Evolutionary conservation across 2,113 vertebrate species (phyloP).

Genomic region (Megaceryle torquata): DNA sequence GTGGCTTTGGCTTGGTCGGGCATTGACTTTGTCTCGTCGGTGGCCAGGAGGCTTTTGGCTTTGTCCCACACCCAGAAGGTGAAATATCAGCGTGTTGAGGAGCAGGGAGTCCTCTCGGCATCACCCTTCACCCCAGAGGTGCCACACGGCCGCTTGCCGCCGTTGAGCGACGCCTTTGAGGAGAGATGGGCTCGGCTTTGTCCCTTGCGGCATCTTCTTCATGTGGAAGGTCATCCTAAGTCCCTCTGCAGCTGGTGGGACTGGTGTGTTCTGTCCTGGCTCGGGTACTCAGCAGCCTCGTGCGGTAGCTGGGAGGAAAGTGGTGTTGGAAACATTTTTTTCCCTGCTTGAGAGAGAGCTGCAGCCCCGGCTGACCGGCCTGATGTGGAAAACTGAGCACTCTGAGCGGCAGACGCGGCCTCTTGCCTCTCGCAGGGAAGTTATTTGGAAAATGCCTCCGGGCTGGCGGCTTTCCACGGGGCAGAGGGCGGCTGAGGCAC

Average conservation of each 20-base stretch:
- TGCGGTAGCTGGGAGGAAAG: background rate
- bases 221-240: background rate
- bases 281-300: background rate
- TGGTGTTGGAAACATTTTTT: background rate
- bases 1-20: background rate
- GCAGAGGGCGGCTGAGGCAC: background rate
- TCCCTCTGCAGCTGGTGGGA: background rate
- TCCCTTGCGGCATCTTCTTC: rapidly evolving
- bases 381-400: background rate
- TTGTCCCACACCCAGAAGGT: background rate
- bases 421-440: background rate
- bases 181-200: rapidly evolving
- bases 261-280: background rate
- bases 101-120: background rate
- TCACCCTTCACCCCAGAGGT: background rate
- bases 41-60: background rate
- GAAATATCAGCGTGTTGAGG: background rate
- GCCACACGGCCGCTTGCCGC: rapidly evolving
- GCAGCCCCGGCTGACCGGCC: background rate
- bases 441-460: background rate
- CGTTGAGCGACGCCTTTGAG: background rate
- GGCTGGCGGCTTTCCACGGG: background rate
- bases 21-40: background rate
- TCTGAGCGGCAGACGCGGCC: background rate
- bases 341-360: background rate